Evolutionary conservation across 2,888 invertebrate species (phyloP).

Genomic region (Cynaeus angustus): DNA sequence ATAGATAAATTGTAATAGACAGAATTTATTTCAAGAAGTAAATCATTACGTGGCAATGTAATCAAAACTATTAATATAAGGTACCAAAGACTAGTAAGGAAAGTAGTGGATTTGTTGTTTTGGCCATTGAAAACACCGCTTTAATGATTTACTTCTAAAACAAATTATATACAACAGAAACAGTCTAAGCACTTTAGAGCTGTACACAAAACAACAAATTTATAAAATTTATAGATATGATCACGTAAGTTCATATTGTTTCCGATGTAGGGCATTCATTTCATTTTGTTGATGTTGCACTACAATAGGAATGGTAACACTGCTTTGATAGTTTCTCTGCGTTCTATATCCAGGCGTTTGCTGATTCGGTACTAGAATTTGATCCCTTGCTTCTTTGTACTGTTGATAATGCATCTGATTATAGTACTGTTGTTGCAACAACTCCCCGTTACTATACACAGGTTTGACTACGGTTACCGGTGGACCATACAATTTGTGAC

Average conservation of each 20-base stretch:
- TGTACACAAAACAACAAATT: constrained; percentile 39
- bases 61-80: not conserved
- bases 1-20: constrained; percentile 32
- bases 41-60: constrained; percentile 7
- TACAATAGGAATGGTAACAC: constrained; percentile 66
- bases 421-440: constrained; percentile 67
- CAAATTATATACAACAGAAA: constrained; percentile 8
- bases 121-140: too few relatives aligned
- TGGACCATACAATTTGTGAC: constrained; percentile 62
- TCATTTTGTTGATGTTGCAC: constrained; percentile 63
- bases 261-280: constrained; percentile 58
- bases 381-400: constrained; percentile 66
- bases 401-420: constrained; percentile 67
- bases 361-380: constrained; percentile 64
- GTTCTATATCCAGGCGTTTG: constrained; percentile 56
- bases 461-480: constrained; percentile 31
- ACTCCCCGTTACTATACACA: constrained; percentile 65
- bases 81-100: too few relatives aligned
- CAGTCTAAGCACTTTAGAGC: constrained; percentile 7
- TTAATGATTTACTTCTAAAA: constrained; percentile 9
- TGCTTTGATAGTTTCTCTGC: constrained; percentile 64
- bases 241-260: constrained; percentile 66
- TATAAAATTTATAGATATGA: constrained; percentile 48
- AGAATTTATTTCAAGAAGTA: constrained; percentile 19
- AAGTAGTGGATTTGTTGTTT: too few relatives aligned